Evolutionary conservation across 2,113 vertebrate species (phyloP).

Genomic region (Mionectes macconnelli): DNA sequence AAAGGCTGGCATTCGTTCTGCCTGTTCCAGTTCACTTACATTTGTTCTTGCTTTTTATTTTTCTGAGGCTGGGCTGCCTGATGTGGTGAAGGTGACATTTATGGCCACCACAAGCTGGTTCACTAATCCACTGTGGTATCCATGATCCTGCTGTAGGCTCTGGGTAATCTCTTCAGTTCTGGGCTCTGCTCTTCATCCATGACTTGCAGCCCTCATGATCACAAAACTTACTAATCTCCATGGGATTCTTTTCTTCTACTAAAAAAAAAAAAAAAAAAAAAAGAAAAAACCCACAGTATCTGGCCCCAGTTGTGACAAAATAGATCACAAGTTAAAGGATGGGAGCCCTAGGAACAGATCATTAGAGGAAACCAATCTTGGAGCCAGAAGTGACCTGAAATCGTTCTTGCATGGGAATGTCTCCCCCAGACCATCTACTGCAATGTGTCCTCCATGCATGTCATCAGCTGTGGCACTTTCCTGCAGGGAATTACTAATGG

Average conservation of each 20-base stretch:
- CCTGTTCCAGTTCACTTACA: neutral
- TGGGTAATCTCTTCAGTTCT: neutral
- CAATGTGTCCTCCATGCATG: conserved; percentile 49
- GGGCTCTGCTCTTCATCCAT: neutral
- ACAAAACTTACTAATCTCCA: neutral
- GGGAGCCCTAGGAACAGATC: neutral
- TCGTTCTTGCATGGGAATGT: conserved; percentile 60
- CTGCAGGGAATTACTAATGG: conserved; percentile 67
- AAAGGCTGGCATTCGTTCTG: neutral
- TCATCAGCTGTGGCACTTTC: conserved; percentile 60
- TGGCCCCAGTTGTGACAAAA: neutral
- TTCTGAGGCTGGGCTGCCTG: neutral
- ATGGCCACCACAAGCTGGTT: neutral
- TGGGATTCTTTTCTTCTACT: neutral
- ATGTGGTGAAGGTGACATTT: neutral
- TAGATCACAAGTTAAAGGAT: neutral
- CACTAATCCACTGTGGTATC: neutral
- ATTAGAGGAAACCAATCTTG: conserved; percentile 21
- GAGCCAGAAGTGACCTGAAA: conserved; percentile 32
- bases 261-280: neutral
- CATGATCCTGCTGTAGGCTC: neutral
- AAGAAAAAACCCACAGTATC: neutral
- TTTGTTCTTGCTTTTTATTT: neutral
- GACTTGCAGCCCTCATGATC: neutral
- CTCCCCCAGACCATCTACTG: conserved; percentile 13